phyloP scores from a whole-genome alignment of 1,140 invertebrate species.

The Caenorhabditis brenneri region DNA sequence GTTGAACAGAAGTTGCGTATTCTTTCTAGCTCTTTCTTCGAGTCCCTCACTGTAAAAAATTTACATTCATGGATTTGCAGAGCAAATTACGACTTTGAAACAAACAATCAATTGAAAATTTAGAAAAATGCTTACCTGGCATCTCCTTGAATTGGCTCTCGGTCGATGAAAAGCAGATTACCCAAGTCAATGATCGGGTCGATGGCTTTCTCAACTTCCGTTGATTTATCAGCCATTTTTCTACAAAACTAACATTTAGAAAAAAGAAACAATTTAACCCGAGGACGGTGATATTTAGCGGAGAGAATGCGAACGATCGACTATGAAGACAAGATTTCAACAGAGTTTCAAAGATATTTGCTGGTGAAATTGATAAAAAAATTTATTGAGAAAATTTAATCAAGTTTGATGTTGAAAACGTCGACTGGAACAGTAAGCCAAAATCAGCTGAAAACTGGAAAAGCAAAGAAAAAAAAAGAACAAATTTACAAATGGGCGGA shows the following conservation, averaged over 20 bases:
- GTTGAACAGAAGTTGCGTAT: conserved; percentile 85
- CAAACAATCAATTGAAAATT: no score
- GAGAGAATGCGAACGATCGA: no score
- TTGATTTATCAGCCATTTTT: conserved; percentile 49
- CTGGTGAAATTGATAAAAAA: no score
- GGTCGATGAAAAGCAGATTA: conserved; percentile 57
- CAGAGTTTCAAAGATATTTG: no score
- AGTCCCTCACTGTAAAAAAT: conserved; percentile 72
- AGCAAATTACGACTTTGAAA: no score
- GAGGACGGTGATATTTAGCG: no score
- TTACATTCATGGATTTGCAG: not conserved
- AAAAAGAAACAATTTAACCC: no score
- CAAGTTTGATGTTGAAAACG: no score
- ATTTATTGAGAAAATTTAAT: no score
- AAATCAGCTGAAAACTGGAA: not conserved
- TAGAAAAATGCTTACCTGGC: conserved; percentile 7
- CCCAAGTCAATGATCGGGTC: conserved; percentile 58
- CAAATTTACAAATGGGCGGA: not conserved
- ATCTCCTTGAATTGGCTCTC: conserved; percentile 52
- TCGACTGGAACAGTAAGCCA: no score
- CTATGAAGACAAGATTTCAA: no score
- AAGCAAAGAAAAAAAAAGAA: not conserved
- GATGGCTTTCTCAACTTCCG: conserved; percentile 55
- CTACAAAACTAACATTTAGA: not conserved
- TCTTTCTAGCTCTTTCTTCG: conserved; percentile 81